Evolutionary conservation across 2,113 vertebrate genomes (phyloP).

Genomic region (Bettongia penicillata): DNA sequence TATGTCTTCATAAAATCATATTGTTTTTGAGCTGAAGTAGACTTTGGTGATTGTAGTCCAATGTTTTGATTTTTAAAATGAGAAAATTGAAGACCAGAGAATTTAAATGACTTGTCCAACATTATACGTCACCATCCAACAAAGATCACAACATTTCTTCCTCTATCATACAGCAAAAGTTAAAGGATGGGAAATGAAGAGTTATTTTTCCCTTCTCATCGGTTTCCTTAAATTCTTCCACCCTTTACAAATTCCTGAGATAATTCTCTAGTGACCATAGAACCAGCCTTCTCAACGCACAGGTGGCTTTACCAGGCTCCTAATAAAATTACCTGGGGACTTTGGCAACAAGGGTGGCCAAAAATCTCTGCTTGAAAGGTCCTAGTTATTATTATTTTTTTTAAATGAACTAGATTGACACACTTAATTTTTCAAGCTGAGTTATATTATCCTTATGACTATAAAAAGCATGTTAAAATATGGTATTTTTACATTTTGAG

Average conservation of each 20-base stretch:
- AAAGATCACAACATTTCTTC: neutral
- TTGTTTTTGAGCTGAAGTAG: neutral
- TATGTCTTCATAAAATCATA: neutral
- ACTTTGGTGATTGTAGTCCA: neutral
- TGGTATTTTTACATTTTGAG: conserved; percentile 72
- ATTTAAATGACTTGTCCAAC: conserved; percentile 48
- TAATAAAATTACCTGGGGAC: neutral
- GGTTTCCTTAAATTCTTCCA: neutral
- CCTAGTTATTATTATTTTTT: conserved; percentile 48
- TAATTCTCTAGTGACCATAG: neutral
- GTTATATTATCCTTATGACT: conserved; percentile 74
- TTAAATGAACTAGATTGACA: conserved; percentile 64
- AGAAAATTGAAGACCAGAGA: neutral
- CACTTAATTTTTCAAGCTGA: conserved; percentile 76
- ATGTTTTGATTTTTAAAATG: neutral
- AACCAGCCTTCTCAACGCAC: neutral
- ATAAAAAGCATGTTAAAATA: conserved; percentile 74
- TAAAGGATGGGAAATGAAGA: neutral
- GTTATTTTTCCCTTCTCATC: neutral
- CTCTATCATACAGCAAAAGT: neutral
- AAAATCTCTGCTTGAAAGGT: neutral
- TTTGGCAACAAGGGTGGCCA: neutral
- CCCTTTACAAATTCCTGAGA: neutral
- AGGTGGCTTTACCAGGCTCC: neutral
- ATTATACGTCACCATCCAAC: neutral